phyloP scores from a whole-genome alignment of 2,113 vertebrate genomes.

The Dascyllus trimaculatus region DNA sequence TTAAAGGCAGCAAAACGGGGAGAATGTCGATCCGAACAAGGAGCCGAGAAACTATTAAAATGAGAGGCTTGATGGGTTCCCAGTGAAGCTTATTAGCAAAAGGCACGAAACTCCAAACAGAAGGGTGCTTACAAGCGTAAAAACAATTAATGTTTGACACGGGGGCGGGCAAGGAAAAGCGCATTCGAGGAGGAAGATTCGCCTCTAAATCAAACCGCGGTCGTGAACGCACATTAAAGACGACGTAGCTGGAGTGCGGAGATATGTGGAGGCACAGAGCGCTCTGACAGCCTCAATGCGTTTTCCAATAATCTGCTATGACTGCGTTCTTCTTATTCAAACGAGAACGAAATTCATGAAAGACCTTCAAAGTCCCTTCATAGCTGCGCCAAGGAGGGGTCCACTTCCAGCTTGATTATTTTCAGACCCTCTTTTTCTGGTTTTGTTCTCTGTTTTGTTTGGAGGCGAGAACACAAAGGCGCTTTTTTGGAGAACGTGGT shows the following conservation, averaged over 20 bases:
- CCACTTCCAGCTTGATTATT: conserved; percentile 42
- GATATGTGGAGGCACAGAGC: conserved; percentile 47
- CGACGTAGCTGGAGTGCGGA: conserved; percentile 41
- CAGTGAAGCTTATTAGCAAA: conserved; percentile 34
- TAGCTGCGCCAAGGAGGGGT: conserved; percentile 28
- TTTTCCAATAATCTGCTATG: conserved; percentile 62
- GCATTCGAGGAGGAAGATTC: conserved; percentile 22
- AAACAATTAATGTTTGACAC: conserved; percentile 42
- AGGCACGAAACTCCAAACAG: conserved; percentile 26
- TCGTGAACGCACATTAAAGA: conserved; percentile 37
- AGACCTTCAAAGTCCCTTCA: conserved; percentile 52
- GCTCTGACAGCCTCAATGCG: conserved; percentile 53
- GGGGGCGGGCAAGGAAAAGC: conserved; percentile 13
- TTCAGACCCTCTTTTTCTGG: conserved; percentile 27
- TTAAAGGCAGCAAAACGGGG: not conserved
- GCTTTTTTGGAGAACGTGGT: not conserved
- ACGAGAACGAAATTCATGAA: conserved; percentile 37
- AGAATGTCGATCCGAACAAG: conserved; percentile 30
- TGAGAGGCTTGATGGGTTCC: conserved; percentile 45
- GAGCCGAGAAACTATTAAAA: conserved; percentile 35
- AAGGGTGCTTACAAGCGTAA: conserved; percentile 25
- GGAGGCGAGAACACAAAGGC: conserved; percentile 23
- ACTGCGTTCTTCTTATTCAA: conserved; percentile 57
- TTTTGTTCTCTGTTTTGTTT: conserved; percentile 40
- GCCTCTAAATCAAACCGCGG: conserved; percentile 32